Evolutionary conservation across 1,140 invertebrate species (phyloP), one percentile per base, ranked within the genome.

Genomic region (Hypsibius dujardini): DNA sequence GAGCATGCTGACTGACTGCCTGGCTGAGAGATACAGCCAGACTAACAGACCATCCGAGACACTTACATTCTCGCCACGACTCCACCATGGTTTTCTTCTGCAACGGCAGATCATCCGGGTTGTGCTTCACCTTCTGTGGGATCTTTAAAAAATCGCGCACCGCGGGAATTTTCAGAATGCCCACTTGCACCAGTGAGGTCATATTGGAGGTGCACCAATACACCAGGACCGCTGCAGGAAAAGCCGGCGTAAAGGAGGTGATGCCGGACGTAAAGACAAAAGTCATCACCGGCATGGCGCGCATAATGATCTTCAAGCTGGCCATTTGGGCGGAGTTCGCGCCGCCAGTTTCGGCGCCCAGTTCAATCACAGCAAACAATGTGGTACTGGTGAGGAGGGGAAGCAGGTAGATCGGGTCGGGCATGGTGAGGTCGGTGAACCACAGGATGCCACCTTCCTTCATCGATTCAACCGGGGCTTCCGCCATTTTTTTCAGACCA

Each of bases 191-290:
- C 2, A 98, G 76, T 0, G 93, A 94, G 72, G 95, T 85, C n/a
- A 88, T 82, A 78, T 98, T 98, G 71, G 86, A 88, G 46, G 87
- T 86, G 47, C 85, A 82, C 94, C 94, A 98, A 77, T 98, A 97
- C 56, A 87, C 86, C 45, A 92, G 80, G 76, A 97, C 86, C 15
- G 88, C 90, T 1, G 74, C 86, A 87, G 75, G n/a, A 79, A 75
- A 74, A 28, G 28, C 28, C 28, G 28, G 28, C 28, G 28, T 28
- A 28, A 28, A 28, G 28, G 28, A 28, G 28, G 28, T 28, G 28
- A 28, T 28, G 47, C 62, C 50, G 15, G 47, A 69, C 28, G 74
- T 72, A 73, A 73, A 74, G 73, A 72, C 45, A 69, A 73, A 72
- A 14, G 92, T 86, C 45, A 91, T 73, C 7, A 95, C 0, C 12